Conservation (phyloP, 2,113 vertebrate genomes). For the Rhinoderma darwinii region DNA sequence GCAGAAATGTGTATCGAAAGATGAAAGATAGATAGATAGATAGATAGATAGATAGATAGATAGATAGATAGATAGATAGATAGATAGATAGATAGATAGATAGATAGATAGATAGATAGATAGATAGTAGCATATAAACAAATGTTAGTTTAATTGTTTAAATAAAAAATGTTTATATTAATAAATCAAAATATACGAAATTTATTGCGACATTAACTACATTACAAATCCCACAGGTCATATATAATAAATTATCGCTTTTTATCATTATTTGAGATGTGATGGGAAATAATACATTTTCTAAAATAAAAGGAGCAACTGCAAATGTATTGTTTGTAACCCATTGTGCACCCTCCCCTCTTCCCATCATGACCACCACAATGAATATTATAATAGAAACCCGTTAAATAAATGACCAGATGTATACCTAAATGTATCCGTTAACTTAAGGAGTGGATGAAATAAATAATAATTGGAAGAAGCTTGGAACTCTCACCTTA, state of each 20-base stretch:
- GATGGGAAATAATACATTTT: background rate
- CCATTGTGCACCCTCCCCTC: background rate
- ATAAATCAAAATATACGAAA: conserved; percentile 9
- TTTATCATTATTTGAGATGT: background rate
- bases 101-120: background rate
- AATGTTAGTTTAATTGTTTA: background rate
- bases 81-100: background rate
- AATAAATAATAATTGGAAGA: background rate
- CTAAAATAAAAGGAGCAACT: background rate
- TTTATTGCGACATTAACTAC: conserved; percentile 16
- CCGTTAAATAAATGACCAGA: background rate
- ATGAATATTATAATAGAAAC: background rate
- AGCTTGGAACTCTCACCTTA: background rate
- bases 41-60: background rate
- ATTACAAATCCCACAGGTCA: conserved; percentile 19
- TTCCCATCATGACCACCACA: background rate
- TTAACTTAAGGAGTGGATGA: background rate
- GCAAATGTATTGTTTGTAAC: background rate
- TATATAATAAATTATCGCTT: background rate
- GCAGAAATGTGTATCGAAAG: background rate
- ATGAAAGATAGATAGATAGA: background rate
- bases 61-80: background rate
- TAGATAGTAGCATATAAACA: too few species aligned
- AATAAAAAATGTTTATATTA: background rate
- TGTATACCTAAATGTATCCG: background rate